phyloP scores from a whole-genome alignment of 2,797 vertebrate genomes.

The Pachyuromys duprasi region DNA sequence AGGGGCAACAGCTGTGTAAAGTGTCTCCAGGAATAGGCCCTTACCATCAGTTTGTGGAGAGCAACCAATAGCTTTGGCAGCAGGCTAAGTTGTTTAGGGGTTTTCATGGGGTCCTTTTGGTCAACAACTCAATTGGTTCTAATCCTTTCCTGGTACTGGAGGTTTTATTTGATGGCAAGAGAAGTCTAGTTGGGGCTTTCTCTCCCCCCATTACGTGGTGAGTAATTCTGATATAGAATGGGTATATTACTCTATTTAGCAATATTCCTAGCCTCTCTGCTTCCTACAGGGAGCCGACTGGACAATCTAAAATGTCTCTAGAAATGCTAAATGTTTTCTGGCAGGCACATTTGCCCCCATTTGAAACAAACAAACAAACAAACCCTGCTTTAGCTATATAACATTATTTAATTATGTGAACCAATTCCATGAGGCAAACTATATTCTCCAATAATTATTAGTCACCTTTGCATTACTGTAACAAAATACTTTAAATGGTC shows the following conservation, averaged over 20 bases:
- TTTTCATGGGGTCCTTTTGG: not conserved
- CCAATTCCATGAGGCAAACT: not conserved
- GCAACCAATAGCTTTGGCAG: not conserved
- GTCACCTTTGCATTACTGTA: not conserved
- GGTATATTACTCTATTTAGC: not conserved
- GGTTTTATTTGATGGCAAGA: not conserved
- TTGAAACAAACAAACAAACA: not conserved
- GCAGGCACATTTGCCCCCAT: not conserved
- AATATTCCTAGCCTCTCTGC: not conserved
- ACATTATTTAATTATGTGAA: slow-evolving; percentile 24
- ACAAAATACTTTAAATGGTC: not conserved
- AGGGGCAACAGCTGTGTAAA: not conserved
- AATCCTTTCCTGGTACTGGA: not conserved
- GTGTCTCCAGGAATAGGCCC: not conserved
- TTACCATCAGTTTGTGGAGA: not conserved
- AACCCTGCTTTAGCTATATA: not conserved
- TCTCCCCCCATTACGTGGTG: not conserved
- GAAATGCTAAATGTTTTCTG: slow-evolving; percentile 17
- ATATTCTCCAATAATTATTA: not conserved
- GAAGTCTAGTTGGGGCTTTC: not conserved
- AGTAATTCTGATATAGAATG: slow-evolving; percentile 1
- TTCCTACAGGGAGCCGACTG: not conserved
- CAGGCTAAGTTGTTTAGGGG: not conserved
- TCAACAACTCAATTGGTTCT: not conserved
- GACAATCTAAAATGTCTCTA: slow-evolving; percentile 27